Conservation (phyloP, 37 sponge, comb jelly and placozoan genomes). For the Spongilla lacustris region DNA sequence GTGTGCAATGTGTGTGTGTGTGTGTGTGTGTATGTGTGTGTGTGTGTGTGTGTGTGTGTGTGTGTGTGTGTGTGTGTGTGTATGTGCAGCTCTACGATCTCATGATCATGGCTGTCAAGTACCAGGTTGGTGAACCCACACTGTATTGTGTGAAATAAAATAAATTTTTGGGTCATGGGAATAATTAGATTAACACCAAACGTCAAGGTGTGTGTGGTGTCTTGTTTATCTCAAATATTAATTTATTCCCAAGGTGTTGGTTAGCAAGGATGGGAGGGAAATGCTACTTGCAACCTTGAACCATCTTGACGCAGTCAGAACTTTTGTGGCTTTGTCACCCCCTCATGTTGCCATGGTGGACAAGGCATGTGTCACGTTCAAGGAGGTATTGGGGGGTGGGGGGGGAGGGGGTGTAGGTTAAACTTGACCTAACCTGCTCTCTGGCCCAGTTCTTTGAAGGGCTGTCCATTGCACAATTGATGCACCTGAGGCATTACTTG, state of each 20-base stretch:
- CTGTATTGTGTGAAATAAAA: no score
- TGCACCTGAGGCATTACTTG: conserved; percentile 66
- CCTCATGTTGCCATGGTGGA: conserved; percentile 38
- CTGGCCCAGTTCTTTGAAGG: conserved; percentile 39
- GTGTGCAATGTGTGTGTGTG: no score
- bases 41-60: no score
- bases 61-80: no score
- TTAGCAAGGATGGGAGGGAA: conserved; percentile 79
- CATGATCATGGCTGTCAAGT: conserved; percentile 93
- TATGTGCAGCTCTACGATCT: conserved; percentile 84
- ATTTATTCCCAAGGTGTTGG: conserved; percentile 44
- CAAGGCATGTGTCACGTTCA: conserved; percentile 22
- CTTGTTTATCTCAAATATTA: neutral
- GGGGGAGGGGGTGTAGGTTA: neutral
- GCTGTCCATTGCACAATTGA: conserved; percentile 62
- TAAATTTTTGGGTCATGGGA: no score
- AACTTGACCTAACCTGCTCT: no score
- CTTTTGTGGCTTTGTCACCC: conserved; percentile 23
- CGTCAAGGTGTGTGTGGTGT: neutral
- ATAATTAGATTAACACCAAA: neutral
- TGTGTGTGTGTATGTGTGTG: no score
- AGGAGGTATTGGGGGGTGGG: neutral
- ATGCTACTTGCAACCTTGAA: conserved; percentile 85
- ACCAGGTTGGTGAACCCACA: conserved; percentile 64
- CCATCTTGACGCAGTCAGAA: conserved; percentile 79